Evolutionary conservation across 2,888 invertebrate genomes (phyloP), one percentile per base, ranked within the genome.

Genomic region (Archips xylosteana): DNA sequence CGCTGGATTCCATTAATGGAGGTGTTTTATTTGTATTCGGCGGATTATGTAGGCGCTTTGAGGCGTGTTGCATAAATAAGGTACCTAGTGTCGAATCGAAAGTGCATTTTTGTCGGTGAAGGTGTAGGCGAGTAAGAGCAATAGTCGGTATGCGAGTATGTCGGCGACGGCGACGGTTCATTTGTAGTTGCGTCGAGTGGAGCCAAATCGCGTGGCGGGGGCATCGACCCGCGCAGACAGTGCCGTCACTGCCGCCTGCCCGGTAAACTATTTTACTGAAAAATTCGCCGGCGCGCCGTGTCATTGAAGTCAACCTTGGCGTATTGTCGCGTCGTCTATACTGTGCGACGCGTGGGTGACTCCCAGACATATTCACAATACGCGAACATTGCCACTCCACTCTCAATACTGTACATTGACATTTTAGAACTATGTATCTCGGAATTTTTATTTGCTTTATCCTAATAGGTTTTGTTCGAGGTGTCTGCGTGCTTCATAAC

Each of bases 221-320:
- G 91, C 94, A 92, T 90, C 88, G 92, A 94, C 95, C 94, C 90
- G 89, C 93, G 89, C 94, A 92, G 95, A 91, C 95, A 91, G 89
- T 89, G 92, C 92, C 95, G 90, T 89, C 92, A 89, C 87, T 87
- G 84, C 76, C 78, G 78, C 80, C 87, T 87, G 86, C 85, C 84
- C 87, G 85, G 88, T 90, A 91, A 92, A 94, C 91, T 92, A 92
- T 93, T 94, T 92, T 89, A 89, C 93, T 94, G 94, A 94, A 94
- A 94, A 92, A 90, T 92, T 88, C 84, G 86, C 82, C 87, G 89
- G 80, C 89, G 86, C 87, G 88, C 82, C 90, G 87, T 88, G 92
- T 89, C 90, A 90, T 91, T 90, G 89, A 87, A 90, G 87, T 82
- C 92, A 92, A 91, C 94, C 94, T 93, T 94, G 93, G 87, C 88